Evolutionary conservation across 2,888 invertebrate species (phyloP).

Genomic region (Drosophila mercatorum): DNA sequence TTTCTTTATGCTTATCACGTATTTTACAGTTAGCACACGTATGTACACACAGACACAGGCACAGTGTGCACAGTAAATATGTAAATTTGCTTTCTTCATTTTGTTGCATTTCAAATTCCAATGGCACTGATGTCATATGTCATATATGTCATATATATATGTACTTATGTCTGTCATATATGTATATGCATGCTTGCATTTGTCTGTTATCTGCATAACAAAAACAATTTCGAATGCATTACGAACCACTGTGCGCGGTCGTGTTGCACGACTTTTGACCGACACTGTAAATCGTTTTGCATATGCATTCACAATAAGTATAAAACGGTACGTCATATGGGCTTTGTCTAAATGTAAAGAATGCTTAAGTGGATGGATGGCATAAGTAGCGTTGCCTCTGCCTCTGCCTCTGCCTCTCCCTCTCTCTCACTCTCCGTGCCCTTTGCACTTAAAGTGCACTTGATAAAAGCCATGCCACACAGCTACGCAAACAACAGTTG

Average conservation of each 20-base stretch:
- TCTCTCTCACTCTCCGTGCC: not conserved
- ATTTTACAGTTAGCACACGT: conserved; percentile 20
- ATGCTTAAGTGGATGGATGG: conserved; percentile 58
- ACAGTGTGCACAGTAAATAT: conserved; percentile 13
- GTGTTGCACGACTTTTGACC: conserved; percentile 53
- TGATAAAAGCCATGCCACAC: conserved; percentile 52
- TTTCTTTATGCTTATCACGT: conserved; percentile 35
- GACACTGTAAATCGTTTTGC: conserved; percentile 54
- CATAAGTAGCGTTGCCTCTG: conserved; percentile 42
- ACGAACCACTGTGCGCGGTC: conserved; percentile 27
- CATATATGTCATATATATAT: not conserved
- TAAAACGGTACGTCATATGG: conserved; percentile 28
- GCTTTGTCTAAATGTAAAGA: conserved; percentile 56
- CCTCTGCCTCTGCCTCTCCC: not conserved
- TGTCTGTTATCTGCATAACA: conserved; percentile 24
- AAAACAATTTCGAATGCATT: conserved; percentile 15
- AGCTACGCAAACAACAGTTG: conserved; percentile 42
- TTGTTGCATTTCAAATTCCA: conserved; percentile 30
- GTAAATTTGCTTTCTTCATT: conserved; percentile 3
- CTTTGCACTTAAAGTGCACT: conserved; percentile 64
- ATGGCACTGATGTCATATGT: conserved; percentile 43
- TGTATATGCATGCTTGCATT: not conserved
- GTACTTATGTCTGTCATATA: not conserved
- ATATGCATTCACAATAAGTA: conserved; percentile 44
- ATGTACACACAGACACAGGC: conserved; percentile 3